A percentile compares a stretch with the other conserved stretches of the same genome.
These are phyloP conservation scores for Trissolcus basalis DNA, from an alignment of 1,140 invertebrate species.

Conservation along the genomic window DNA sequence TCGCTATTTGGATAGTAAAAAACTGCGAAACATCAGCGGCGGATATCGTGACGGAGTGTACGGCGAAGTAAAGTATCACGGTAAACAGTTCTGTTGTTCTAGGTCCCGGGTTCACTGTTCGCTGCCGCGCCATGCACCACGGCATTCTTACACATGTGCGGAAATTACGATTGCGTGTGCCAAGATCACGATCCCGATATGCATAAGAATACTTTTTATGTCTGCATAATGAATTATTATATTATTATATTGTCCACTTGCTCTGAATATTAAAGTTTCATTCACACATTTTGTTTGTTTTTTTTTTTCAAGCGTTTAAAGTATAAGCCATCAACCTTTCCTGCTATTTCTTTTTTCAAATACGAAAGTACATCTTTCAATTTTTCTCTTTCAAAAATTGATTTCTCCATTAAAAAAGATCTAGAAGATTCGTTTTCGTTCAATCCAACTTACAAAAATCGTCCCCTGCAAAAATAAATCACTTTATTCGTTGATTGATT, in stretches of 20 bases:
- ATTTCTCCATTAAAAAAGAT: no score
- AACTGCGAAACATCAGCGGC: slow-evolving; percentile 48
- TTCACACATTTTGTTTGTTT: not conserved
- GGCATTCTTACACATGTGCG: slow-evolving; percentile 50
- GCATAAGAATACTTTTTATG: slow-evolving; percentile 50
- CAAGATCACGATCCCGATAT: slow-evolving; percentile 59
- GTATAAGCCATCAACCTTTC: no score
- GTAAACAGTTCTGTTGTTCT: slow-evolving; percentile 71
- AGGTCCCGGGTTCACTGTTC: slow-evolving; percentile 62
- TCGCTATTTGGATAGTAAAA: slow-evolving; percentile 41
- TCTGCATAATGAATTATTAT: slow-evolving; percentile 51
- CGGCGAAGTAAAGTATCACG: slow-evolving; percentile 68
- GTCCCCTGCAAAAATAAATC: no score
- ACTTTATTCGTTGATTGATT: no score
- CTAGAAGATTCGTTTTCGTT: no score
- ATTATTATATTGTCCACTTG: slow-evolving; percentile 10
- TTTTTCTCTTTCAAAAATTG: no score
- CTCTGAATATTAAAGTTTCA: not conserved
- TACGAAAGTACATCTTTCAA: no score
- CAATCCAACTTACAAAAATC: no score
- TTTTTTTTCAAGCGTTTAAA: no score
- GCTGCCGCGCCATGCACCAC: slow-evolving; percentile 53
- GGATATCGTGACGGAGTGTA: slow-evolving; percentile 53
- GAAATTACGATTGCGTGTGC: slow-evolving; percentile 58
- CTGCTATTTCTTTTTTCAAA: no score